phyloP scores from a whole-genome alignment of 53 echinoderm and acorn worm genomes.

The Hippasteria phrygiana region DNA sequence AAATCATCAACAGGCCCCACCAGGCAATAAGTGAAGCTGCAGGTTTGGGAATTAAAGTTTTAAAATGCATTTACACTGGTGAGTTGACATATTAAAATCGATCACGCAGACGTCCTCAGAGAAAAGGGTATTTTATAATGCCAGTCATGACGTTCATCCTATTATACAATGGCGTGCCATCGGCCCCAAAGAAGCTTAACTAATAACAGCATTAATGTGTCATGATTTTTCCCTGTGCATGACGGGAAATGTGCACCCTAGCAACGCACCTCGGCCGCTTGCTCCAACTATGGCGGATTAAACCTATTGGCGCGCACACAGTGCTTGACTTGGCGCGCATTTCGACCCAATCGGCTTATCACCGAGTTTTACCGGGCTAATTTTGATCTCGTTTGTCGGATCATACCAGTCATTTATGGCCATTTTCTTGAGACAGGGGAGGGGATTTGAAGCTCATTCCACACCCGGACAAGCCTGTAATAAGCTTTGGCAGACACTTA shows the following conservation, averaged over 20 bases:
- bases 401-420: slow-evolving; percentile 57
- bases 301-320: slow-evolving; percentile 2
- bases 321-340: slow-evolving; percentile 11
- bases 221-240: slow-evolving; percentile 25
- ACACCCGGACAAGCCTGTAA: slow-evolving; percentile 55
- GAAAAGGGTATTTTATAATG: background rate
- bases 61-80: too few relatives aligned
- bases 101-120: background rate
- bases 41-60: too few relatives aligned
- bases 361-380: slow-evolving; percentile 25
- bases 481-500: slow-evolving; percentile 40
- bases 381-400: slow-evolving; percentile 61
- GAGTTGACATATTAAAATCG: background rate
- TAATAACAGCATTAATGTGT: slow-evolving; percentile 64
- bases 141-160: slow-evolving; percentile 29
- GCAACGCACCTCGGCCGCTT: background rate
- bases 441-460: slow-evolving; percentile 34
- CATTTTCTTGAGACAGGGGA: slow-evolving; percentile 29
- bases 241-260: background rate
- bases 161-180: slow-evolving; percentile 40
- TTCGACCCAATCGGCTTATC: slow-evolving; percentile 44
- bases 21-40: too few relatives aligned
- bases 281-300: background rate
- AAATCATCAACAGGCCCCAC: too few relatives aligned
- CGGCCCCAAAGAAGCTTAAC: slow-evolving; percentile 40